Evolutionary conservation across 2,797 vertebrate genomes (phyloP).

Genomic region (Cynodonichthys magdalenae): DNA sequence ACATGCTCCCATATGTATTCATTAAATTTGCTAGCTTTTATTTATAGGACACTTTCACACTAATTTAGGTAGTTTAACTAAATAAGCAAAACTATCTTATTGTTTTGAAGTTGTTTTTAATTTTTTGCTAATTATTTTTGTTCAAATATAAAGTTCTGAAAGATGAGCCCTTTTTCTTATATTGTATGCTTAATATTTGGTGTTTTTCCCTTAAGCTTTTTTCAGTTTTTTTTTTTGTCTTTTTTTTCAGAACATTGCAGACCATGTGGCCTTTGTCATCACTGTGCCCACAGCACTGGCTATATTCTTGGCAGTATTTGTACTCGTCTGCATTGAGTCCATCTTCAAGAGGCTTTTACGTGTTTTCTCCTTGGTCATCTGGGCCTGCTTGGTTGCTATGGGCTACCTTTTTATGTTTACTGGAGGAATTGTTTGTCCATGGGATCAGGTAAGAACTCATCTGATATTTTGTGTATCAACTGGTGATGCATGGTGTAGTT

Average conservation of each 20-base stretch:
- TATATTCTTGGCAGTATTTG: constrained; percentile 96
- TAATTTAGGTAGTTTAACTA: too few species aligned
- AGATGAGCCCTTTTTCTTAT: too few species aligned
- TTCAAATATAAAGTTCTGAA: background rate
- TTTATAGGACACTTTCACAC: too few species aligned
- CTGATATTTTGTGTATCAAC: background rate
- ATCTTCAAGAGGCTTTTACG: constrained; percentile 96
- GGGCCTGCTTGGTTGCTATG: constrained; percentile 95
- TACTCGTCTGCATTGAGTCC: constrained; percentile 95
- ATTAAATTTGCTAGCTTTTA: background rate
- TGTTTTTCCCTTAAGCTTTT: background rate
- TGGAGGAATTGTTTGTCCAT: constrained; percentile 93
- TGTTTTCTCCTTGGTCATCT: constrained; percentile 94
- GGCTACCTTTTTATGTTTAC: constrained; percentile 99
- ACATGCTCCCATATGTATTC: too few species aligned
- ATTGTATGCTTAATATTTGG: background rate
- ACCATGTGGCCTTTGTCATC: constrained; percentile 95
- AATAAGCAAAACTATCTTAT: too few species aligned
- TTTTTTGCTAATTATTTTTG: constrained; percentile 5
- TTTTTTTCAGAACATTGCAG: constrained; percentile 87
- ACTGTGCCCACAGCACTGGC: constrained; percentile 95
- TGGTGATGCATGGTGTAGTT: background rate
- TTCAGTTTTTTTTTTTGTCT: constrained; percentile 12
- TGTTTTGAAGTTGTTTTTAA: constrained; percentile 4
- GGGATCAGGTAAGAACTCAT: constrained; percentile 92